Base-by-base conservation (phyloP, 2,113 vertebrate genomes). In the Lepidothrix coronata region DNA sequence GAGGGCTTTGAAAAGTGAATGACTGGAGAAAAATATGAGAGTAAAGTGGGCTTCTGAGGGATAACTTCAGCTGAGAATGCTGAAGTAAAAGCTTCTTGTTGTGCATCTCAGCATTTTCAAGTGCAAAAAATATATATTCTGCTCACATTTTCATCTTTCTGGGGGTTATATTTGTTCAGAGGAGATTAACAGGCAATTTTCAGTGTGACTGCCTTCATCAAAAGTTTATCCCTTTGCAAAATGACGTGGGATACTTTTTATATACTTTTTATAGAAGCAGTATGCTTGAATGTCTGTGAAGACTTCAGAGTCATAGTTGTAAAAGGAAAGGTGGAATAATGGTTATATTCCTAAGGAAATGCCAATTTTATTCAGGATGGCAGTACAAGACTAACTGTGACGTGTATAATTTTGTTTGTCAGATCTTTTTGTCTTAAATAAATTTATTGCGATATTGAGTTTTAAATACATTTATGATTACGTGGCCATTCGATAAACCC, bases 81-180 rank as follows among this genome's bases (percentile, higher is more conserved):
- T 66, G 22, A 89, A 92, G 80, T 82, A 82, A 94, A 93, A 91
- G n/a, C 66, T 95, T 31, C 77, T 87, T 5, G 3, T 84, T 92
- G 80, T 79, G n/a, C 48, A 89, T 77, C 71, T 96, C 91, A 95
- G 77, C 90, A 87, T 89, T 96, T 97, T 95, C 62, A 89, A 96
- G 89, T 79, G 72, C n/a, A 85, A 77, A 95, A 86, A 84, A 57
- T 35, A 78, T 9, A 46, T 65, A 94, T 91, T 91, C 94, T 95
- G 31, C 28, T 91, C 92, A 59, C 44, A 37, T 48, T 89, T 75
- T 35, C 22, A 33, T 94, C 74, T 89, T 92, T 59, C 88, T 68
- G 31, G 81, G 43, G 54, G 74, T 75, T 93, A n/a, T 92, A 95
- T 91, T 91, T 95, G 95, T 95, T 96, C 74, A 77, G 46, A 73